A percentile compares a stretch with the other conserved stretches of the same genome.
These are phyloP conservation scores for Neolamprologus hecqui DNA, from an alignment of 2,113 vertebrate genomes.

Conservation along the genomic window DNA sequence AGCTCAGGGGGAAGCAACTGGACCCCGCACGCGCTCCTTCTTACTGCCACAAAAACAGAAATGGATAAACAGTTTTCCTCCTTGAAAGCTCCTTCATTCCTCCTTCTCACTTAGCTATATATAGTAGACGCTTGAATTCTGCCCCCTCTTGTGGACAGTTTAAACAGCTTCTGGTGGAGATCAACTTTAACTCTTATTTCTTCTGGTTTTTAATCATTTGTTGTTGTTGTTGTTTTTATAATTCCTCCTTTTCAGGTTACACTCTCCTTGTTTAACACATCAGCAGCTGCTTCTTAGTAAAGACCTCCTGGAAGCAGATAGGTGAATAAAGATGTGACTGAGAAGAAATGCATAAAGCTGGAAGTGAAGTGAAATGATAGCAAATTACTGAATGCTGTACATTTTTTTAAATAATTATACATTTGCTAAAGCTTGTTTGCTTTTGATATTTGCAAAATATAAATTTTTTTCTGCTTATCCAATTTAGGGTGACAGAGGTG, in stretches of 20 bases:
- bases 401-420: not conserved
- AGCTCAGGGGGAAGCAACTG: not conserved
- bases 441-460: not conserved
- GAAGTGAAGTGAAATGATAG: not conserved
- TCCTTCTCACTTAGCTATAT: not conserved
- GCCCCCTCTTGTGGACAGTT: constrained; percentile 58
- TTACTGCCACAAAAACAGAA: not conserved
- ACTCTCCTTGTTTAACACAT: not conserved
- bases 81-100: not conserved
- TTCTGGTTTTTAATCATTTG: not conserved
- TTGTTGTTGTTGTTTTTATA: not conserved
- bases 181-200: not conserved
- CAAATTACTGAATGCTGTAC: not conserved
- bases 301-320: not conserved
- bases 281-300: not conserved
- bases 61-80: not conserved
- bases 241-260: not conserved
- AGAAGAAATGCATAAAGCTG: not conserved
- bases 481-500: not conserved
- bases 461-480: not conserved
- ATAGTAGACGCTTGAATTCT: constrained; percentile 1
- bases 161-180: not conserved
- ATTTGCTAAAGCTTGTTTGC: not conserved
- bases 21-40: not conserved
- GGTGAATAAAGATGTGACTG: not conserved